Base-by-base conservation (phyloP, 2,888 invertebrate species). In the Nemoura dubitans region DNA sequence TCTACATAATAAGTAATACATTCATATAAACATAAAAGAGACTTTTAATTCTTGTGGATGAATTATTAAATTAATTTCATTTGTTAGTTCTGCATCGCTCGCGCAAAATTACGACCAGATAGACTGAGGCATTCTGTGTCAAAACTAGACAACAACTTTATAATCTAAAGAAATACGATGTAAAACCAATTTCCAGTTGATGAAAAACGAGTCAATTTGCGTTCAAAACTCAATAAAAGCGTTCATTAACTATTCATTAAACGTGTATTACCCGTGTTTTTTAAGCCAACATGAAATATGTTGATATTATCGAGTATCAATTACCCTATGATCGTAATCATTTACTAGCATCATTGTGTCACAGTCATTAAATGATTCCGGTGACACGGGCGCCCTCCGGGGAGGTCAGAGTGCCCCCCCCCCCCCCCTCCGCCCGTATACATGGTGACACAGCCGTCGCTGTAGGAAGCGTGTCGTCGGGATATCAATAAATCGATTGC, bases 311-410 rank as follows among this genome's bases (percentile, higher is more conserved):
- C 59, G 59, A 59, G 59, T 59, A 59, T 59, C 59, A 59, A 7
- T 59, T 59, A 2, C 59, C 59, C 21, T 21, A 14, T 59, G 59
- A 59, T 59, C 59, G 59, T 59, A 21, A 59, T 59, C 59, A 59
- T 59, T 59, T 59, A 59, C 59, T 59, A 59, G 59, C 10, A 59
- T 59, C 59, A 59, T 59, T 59, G 59, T 59, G 59, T 59, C 59
- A 59, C 16, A 59, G 59, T 59, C 59, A 59, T 59, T 59, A 59
- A 59, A 59, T 59, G 59, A 59, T 59, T 59, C 59, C 59, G 59
- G 59, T 59, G 59, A 59, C 59, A 59, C 21, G 59, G 21, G 14
- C 21, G 59, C 59, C 59, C 59, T 59, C 14, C 1, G 36, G 36
- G 59, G 59, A 59, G 21, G 59, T 59, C 14, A 59, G 59, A 21